Evolutionary conservation across 2,113 vertebrate genomes (phyloP), one percentile per base, ranked within the genome.

Genomic region (Cyphomyrus plagiostoma): DNA sequence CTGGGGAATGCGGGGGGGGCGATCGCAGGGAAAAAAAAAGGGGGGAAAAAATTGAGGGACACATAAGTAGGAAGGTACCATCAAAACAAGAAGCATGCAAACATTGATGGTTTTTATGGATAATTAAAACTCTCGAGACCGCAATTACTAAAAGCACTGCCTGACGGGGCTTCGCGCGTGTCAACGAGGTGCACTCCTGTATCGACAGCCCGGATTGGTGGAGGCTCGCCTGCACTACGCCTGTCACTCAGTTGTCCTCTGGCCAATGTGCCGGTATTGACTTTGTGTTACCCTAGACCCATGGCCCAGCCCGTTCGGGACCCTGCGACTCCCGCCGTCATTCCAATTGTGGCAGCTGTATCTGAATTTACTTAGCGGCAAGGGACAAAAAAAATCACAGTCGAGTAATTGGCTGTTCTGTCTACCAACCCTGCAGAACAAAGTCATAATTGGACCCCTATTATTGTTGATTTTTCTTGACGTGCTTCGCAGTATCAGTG

Each of bases 61-160:
- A 95, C 94, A 95, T 92, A 92, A 95, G 91, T 94, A 91, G 90
- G 94, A 92, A 95, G 96, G 93, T 93, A 93, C 94, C 92, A 95
- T 92, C 93, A 93, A 96, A 95, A 95, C 92, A 95, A 95, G 94
- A 91, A 92, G 93, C 95, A 96, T 94, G 91, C 93, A 96, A 97
- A 96, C 95, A 94, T 92, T 88, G 93, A 94, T 82, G 93, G 91
- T 96, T 97, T 96, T 96, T 95, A 95, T 93, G 95, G 94, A 94
- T 96, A 97, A 96, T 97, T 96, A 97, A 96, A 97, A 94, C 95
- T 96, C 95, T 95, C 92, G 94, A 94, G 95, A 95, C 95, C 90
- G 91, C 93, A 96, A 96, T 96, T 97, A 96, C 94, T 91, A 95
- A 95, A 96, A 96, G 92, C 91, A 52, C 91, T 92, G 91, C 92